Percentiles rank a stretch among this genome's conserved stretches.
Conservation (phyloP, 1,140 invertebrate genomes). For the Drosophila tristis region DNA sequence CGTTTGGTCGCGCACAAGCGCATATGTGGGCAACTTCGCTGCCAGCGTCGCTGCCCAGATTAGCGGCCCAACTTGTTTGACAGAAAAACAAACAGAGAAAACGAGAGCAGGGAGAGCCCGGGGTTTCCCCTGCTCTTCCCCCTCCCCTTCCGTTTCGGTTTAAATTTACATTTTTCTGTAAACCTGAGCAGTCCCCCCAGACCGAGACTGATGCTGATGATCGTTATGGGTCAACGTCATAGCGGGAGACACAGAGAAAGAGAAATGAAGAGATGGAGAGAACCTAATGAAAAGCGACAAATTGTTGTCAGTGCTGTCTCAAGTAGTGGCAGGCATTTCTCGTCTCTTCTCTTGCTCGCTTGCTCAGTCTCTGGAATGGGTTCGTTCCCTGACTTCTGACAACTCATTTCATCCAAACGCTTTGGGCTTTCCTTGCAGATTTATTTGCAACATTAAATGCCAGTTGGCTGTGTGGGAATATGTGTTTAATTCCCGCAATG, state of each 20-base stretch:
- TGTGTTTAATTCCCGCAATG: constrained; percentile 14
- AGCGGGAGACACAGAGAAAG: not conserved
- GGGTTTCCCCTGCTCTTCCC: constrained; percentile 10
- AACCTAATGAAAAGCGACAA: constrained; percentile 62
- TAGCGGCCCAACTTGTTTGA: constrained; percentile 75
- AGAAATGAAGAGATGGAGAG: not conserved
- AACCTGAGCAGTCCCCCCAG: not conserved
- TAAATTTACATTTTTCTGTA: constrained; percentile 65
- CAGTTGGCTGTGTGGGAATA: constrained; percentile 7
- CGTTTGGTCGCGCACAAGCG: constrained; percentile 63
- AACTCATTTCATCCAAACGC: too few species aligned
- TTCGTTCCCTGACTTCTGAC: constrained; percentile 9
- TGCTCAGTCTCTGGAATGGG: constrained; percentile 7
- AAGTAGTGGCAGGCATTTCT: constrained; percentile 45
- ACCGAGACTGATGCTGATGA: constrained; percentile 7
- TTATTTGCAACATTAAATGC: not conserved
- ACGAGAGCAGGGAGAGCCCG: constrained; percentile 37
- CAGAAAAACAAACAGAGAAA: constrained; percentile 48
- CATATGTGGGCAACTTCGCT: constrained; percentile 65
- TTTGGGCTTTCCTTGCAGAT: not conserved
- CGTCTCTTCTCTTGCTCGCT: constrained; percentile 8
- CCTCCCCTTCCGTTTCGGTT: constrained; percentile 24
- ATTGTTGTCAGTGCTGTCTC: constrained; percentile 65
- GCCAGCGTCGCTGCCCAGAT: constrained; percentile 56
- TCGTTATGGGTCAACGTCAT: constrained; percentile 31